phyloP scores from a whole-genome alignment of 2,888 invertebrate genomes.

The Heliconius charithonia region DNA sequence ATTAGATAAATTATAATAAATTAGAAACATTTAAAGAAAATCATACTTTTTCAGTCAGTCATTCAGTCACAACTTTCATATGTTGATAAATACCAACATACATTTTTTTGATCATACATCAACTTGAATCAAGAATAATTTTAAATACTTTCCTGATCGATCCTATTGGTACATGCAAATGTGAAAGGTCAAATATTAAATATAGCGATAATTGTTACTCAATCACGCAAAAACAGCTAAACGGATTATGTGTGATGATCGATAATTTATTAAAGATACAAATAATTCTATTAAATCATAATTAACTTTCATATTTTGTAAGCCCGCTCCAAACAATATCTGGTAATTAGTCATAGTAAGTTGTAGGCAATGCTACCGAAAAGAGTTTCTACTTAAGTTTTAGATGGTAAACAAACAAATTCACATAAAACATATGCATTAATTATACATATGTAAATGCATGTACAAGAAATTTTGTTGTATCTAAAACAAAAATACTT shows the following conservation, averaged over 20 bases:
- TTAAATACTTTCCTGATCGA: not conserved
- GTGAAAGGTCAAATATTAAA: not conserved
- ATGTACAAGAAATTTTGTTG: too few relatives aligned
- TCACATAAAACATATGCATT: not conserved
- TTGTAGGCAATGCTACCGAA: not conserved
- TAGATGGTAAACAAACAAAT: not conserved
- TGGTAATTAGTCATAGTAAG: not conserved
- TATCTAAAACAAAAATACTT: too few relatives aligned
- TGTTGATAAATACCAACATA: too few relatives aligned
- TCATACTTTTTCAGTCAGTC: too few relatives aligned
- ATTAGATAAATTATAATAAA: too few relatives aligned
- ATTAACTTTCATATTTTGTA: not conserved
- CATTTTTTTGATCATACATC: too few relatives aligned
- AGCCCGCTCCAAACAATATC: not conserved
- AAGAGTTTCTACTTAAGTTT: too few relatives aligned
- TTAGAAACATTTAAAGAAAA: too few relatives aligned
- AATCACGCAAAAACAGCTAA: not conserved
- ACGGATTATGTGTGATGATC: not conserved
- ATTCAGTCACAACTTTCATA: too few relatives aligned
- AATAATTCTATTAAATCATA: too few relatives aligned
- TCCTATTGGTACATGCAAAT: not conserved
- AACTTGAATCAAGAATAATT: not conserved
- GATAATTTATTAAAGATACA: not conserved
- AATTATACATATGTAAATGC: too few relatives aligned
- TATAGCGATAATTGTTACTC: not conserved